Conservation (phyloP, 2,888 invertebrate species). For the Andricus quercusramuli region DNA sequence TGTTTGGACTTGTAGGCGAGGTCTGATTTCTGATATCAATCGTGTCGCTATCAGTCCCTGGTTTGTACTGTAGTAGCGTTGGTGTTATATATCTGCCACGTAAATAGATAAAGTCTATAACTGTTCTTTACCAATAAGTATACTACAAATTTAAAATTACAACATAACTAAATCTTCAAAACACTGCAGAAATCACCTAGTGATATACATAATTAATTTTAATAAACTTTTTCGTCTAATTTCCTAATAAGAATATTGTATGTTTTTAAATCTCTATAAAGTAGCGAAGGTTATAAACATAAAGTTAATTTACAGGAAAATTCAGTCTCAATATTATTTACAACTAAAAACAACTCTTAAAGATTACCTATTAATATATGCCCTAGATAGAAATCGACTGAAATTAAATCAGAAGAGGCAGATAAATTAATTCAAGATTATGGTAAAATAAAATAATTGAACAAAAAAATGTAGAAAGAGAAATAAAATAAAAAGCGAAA, state of each 20-base stretch:
- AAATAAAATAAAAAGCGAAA: conserved; percentile 45
- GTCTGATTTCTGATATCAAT: conserved; percentile 70
- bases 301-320: not conserved
- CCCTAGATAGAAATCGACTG: conserved; percentile 1
- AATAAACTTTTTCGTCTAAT: not conserved
- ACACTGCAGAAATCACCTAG: not conserved
- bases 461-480: conserved; percentile 17
- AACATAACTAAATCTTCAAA: not conserved
- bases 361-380: conserved; percentile 12
- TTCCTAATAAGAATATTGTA: not conserved
- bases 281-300: conserved; percentile 4
- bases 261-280: not conserved
- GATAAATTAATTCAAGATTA: not conserved
- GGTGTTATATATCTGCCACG: conserved; percentile 69
- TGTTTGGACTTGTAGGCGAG: conserved; percentile 76
- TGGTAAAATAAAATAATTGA: not conserved
- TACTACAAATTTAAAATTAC: not conserved
- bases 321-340: conserved; percentile 4
- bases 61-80: conserved; percentile 69
- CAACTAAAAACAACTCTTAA: conserved; percentile 40
- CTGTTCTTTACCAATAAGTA: not conserved
- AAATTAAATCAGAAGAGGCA: not conserved
- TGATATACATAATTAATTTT: not conserved
- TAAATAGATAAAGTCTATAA: conserved; percentile 21
- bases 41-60: conserved; percentile 65